Evolutionary conservation across 1,140 invertebrate genomes (phyloP).

Genomic region (Drosophila parabipectinata): DNA sequence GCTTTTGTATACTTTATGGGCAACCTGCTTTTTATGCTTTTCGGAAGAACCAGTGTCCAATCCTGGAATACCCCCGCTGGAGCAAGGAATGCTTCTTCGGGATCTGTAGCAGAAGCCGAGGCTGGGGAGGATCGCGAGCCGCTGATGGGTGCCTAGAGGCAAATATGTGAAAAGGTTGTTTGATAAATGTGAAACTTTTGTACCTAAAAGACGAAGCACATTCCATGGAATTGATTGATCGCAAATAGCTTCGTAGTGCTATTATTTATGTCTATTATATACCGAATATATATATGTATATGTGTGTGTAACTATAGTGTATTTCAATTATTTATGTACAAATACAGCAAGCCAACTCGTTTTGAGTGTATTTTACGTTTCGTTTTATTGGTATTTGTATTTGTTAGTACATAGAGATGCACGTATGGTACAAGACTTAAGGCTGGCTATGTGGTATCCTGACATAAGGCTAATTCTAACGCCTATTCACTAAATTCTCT

Average conservation of each 20-base stretch:
- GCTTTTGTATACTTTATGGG: conserved; percentile 89
- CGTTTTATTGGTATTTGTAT: conserved; percentile 41
- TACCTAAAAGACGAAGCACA: conserved; percentile 58
- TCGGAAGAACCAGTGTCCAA: conserved; percentile 87
- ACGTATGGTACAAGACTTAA: conserved; percentile 57
- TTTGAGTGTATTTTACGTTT: conserved; percentile 35
- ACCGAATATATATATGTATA: conserved; percentile 19
- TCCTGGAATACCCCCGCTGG: conserved; percentile 87
- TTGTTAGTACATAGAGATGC: conserved; percentile 50
- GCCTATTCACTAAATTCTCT: conserved; percentile 58
- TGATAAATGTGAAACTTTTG: conserved; percentile 53
- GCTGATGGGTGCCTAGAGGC: conserved; percentile 52
- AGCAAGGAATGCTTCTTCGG: background rate
- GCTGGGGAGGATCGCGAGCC: conserved; percentile 45
- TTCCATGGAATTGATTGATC: conserved; percentile 69
- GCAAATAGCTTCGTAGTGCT: conserved; percentile 46
- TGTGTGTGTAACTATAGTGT: background rate
- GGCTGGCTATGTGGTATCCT: conserved; percentile 52
- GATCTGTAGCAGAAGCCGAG: background rate
- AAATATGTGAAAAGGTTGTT: conserved; percentile 25
- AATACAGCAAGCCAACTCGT: conserved; percentile 7
- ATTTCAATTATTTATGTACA: conserved; percentile 21
- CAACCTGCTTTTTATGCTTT: conserved; percentile 88
- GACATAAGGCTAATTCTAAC: conserved; percentile 50
- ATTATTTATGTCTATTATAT: conserved; percentile 52